These are phyloP conservation scores for Lordiphosa mommai DNA, from an alignment of 1,140 invertebrate genomes.

Conservation along the genomic window DNA sequence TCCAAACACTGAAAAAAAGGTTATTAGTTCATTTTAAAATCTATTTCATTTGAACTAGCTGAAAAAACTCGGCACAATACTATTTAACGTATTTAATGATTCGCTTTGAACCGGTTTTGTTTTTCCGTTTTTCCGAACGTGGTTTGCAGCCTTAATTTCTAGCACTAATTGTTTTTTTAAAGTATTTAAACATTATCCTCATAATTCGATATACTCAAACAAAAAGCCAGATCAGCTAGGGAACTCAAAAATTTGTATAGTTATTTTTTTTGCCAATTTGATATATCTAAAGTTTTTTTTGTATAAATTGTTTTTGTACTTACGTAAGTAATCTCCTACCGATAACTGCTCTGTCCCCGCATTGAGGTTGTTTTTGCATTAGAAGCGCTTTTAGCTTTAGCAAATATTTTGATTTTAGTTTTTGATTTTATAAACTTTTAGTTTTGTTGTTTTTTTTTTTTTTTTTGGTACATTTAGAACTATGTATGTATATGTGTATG, in stretches of 20 bases:
- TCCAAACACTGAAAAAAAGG: too few relatives aligned
- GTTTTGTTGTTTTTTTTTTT: slow-evolving; percentile 48
- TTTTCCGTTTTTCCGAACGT: too few relatives aligned
- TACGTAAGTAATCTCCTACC: slow-evolving; percentile 55
- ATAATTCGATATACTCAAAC: background rate
- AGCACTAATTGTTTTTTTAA: too few relatives aligned
- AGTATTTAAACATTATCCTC: background rate
- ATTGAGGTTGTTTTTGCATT: slow-evolving; percentile 58
- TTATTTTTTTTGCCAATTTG: slow-evolving; percentile 1
- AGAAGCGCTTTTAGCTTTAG: background rate
- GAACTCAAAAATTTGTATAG: background rate
- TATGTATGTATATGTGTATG: slow-evolving; percentile 70
- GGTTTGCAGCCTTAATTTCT: too few relatives aligned
- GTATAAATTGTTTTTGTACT: slow-evolving; percentile 14
- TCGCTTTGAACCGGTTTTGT: too few relatives aligned
- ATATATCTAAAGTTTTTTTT: slow-evolving; percentile 1
- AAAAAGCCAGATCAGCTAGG: slow-evolving; percentile 2
- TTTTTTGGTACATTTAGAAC: slow-evolving; percentile 55
- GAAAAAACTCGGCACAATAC: too few relatives aligned
- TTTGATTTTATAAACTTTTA: slow-evolving; percentile 14
- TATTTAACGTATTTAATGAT: too few relatives aligned
- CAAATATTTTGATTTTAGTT: background rate
- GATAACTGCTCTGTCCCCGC: slow-evolving; percentile 68
- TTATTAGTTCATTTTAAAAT: too few relatives aligned
- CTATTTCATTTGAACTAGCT: too few relatives aligned